A percentile compares a stretch with the other conserved stretches of the same genome.
Conservation (phyloP, 2,113 vertebrate genomes). For the Condylura cristata region DNA sequence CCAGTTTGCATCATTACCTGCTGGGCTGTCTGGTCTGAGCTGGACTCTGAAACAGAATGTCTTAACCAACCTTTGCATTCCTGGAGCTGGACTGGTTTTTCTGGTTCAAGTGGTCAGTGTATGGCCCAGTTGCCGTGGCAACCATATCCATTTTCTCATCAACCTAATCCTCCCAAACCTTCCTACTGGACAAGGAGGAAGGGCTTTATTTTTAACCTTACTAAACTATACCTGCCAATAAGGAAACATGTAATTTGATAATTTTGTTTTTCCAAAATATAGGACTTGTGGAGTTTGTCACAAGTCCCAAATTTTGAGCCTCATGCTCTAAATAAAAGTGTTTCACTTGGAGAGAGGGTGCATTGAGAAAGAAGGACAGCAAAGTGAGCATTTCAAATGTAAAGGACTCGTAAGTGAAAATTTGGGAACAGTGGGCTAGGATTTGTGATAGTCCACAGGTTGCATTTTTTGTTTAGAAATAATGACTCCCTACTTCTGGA, state of each 20-base stretch:
- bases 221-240: background rate
- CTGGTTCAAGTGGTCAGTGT: too few relatives aligned
- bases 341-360: background rate
- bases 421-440: background rate
- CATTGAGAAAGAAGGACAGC: too few relatives aligned
- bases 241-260: background rate
- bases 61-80: too few relatives aligned
- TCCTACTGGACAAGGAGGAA: too few relatives aligned
- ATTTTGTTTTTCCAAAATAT: background rate
- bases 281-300: rapidly evolving
- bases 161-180: too few relatives aligned
- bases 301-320: background rate
- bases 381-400: background rate
- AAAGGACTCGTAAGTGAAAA: background rate
- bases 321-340: background rate
- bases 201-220: too few relatives aligned
- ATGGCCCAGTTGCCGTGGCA: too few relatives aligned
- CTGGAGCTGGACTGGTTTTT: too few relatives aligned
- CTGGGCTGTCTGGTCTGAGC: too few relatives aligned
- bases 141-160: too few relatives aligned
- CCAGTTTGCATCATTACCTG: too few relatives aligned
- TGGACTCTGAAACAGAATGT: too few relatives aligned
- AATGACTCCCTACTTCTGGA: background rate
- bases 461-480: background rate
- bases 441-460: background rate